Conservation (phyloP, 2,113 vertebrate genomes). For the Macquaria ambigua region DNA sequence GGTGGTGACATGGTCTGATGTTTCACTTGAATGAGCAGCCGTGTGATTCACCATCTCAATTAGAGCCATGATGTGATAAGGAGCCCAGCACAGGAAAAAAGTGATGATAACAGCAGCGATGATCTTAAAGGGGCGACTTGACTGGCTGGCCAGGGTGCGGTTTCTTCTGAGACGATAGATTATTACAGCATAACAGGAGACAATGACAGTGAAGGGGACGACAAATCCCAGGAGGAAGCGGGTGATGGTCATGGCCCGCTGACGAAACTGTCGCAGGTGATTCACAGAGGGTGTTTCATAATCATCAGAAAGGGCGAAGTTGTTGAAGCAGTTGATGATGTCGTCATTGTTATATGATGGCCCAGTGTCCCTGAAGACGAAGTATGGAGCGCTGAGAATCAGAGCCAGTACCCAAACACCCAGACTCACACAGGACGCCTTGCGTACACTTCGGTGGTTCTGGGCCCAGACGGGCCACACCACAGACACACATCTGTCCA, state of each 20-base stretch:
- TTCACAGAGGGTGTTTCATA: constrained; percentile 40
- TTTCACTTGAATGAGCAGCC: constrained; percentile 58
- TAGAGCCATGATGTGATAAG: constrained; percentile 87
- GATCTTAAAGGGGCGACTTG: constrained; percentile 87
- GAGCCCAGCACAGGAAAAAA: constrained; percentile 92
- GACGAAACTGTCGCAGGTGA: constrained; percentile 70
- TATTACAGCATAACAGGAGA: constrained; percentile 88
- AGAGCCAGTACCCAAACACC: constrained; percentile 86
- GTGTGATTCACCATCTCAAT: constrained; percentile 78
- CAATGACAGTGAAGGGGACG: constrained; percentile 87
- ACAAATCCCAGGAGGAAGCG: constrained; percentile 88
- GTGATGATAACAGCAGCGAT: constrained; percentile 88
- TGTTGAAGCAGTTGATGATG: constrained; percentile 80
- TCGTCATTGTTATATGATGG: constrained; percentile 53
- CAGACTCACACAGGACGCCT: constrained; percentile 82
- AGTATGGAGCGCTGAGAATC: constrained; percentile 83
- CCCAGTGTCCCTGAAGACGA: constrained; percentile 80
- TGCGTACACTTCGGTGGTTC: constrained; percentile 84
- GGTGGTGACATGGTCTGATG: constrained; percentile 54
- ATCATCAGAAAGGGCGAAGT: constrained; percentile 79
- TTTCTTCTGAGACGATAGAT: constrained; percentile 85
- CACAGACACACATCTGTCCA: constrained; percentile 88
- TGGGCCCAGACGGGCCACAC: constrained; percentile 88
- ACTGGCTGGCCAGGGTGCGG: constrained; percentile 82
- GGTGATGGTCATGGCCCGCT: constrained; percentile 82